Base-by-base conservation (phyloP, 2,113 vertebrate species). In the Burhinus oedicnemus region DNA sequence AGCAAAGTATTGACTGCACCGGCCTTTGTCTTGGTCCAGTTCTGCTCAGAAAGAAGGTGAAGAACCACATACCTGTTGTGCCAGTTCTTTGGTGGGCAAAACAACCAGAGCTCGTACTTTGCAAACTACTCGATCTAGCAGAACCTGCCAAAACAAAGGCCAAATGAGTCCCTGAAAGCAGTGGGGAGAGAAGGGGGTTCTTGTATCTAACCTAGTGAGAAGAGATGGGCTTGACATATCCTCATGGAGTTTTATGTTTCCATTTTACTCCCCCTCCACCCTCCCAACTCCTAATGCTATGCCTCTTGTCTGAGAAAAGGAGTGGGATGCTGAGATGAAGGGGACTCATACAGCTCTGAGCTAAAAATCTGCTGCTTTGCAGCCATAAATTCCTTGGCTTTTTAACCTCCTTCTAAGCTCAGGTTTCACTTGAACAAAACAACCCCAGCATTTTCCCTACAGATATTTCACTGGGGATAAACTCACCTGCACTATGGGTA, bases 1-100 rank as follows among this genome's bases (percentile, higher is more conserved):
- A 25, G 70, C 29, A 27, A 69, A 83, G 40, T 1, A 14, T 8
- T 4, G 25, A 26, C 71, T 72, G 84, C 79, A 68, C 9, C 44
- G 77, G 93, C n/a, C 62, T 64, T 30, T 17, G 29, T 22, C 76
- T 51, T 3, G 3, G 66, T 21, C 52, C 65, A 83, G 45, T 44
- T 84, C 75, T 42, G 64, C 81, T 40, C 61, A 62, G 57, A 25
- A 32, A 64, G 54, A 47, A 1, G 13, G 44, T 20, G 30, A 72
- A 52, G 51, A 83, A 51, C 15, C 58, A 20, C 52, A 5, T 87
- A 99, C 99, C 99, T 99, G 99, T 75, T 99, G 99, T 54, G 99
- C 99, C 30, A 99, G 98, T 90, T 99, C 99, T 97, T 99, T 99
- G 54, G 99, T 99, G 38, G 99, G 99, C 84, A 99, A 85, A 83